These are phyloP conservation scores for Diplogasteroides magnus DNA, from an alignment of 1,140 invertebrate genomes.

Conservation along the genomic window DNA sequence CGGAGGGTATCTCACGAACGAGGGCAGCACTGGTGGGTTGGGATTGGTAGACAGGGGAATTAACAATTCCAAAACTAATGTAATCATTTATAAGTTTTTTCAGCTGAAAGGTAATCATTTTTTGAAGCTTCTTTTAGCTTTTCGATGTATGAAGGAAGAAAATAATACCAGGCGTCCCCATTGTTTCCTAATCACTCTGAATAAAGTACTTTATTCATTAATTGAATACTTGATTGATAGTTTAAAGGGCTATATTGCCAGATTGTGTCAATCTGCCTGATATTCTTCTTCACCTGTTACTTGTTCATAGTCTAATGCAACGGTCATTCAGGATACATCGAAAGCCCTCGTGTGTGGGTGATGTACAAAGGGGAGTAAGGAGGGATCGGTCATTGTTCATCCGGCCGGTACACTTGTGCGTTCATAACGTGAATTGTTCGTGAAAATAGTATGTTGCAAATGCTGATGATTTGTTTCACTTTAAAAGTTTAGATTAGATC, in stretches of 20 bases:
- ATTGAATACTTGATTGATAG: slow-evolving; percentile 10
- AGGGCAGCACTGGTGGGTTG: slow-evolving; percentile 42
- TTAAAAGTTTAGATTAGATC: no score
- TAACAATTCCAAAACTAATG: neutral
- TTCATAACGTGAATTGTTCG: no score
- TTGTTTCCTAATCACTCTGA: slow-evolving; percentile 6
- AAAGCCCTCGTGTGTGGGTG: slow-evolving; percentile 51
- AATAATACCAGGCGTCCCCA: neutral
- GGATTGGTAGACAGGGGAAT: neutral
- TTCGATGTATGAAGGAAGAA: slow-evolving; percentile 11
- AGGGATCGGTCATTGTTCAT: neutral
- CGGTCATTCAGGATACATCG: slow-evolving; percentile 52
- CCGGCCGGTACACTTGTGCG: neutral
- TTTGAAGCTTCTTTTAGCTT: slow-evolving; percentile 6
- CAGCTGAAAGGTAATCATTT: neutral
- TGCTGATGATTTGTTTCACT: neutral
- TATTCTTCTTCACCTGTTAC: neutral
- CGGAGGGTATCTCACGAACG: slow-evolving; percentile 51
- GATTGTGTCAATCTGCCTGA: neutral
- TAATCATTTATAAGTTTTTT: slow-evolving; percentile 11
- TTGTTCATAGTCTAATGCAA: neutral
- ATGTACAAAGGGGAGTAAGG: slow-evolving; percentile 53
- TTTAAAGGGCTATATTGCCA: slow-evolving; percentile 14
- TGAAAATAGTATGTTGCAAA: no score
- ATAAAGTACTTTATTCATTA: neutral